Base-by-base conservation (phyloP, 2,113 vertebrate species). In the Macroglossus sobrinus region DNA sequence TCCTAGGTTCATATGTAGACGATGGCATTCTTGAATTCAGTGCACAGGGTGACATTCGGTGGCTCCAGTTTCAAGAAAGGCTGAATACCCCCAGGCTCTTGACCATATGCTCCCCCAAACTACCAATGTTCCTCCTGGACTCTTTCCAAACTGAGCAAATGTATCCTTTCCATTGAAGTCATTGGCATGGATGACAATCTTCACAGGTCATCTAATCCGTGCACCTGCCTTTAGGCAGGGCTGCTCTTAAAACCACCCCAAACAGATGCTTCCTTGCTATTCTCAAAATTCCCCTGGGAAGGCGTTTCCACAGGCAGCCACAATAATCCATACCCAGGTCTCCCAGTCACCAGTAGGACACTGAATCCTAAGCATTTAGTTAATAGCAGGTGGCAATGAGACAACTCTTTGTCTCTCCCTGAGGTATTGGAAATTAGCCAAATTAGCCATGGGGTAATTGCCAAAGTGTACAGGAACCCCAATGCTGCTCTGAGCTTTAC, bases 381-480 rank as follows among this genome's bases (percentile, higher is more conserved):
- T 80, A 94, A 96, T 89, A 97, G 96, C 97, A 97, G 97, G 97
- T 96, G 97, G 96, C 95, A 95, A 84, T 94, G 91, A 97, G 96
- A 87, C 64, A 96, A 92, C 33, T 82, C 89, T 84, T 97, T 95
- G 86, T 94, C 79, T 94, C n/a, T 71, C 88, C 43, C 88, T 26
- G 64, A 95, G 88, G 87, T 92, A 78, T 8, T 97, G 94, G 96
- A 97, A 93, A 68, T 87, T 84, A 76, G 89, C 97, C 96, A 96
- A 89, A 79, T 85, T 71, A 96, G 93, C 76, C 93, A 90, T 28
- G n/a, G 94, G 89, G 89, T 59, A 86, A 95, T 47, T 94, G 97
- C 86, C 74, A 87, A 95, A 94, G 72, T 87, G 71, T 82, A 87
- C 69, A 97, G 96, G 84, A 93, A 93, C 86, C 74, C 95, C 74